phyloP scores from a whole-genome alignment of 1,140 invertebrate species.

The Heliconius hermathena region DNA sequence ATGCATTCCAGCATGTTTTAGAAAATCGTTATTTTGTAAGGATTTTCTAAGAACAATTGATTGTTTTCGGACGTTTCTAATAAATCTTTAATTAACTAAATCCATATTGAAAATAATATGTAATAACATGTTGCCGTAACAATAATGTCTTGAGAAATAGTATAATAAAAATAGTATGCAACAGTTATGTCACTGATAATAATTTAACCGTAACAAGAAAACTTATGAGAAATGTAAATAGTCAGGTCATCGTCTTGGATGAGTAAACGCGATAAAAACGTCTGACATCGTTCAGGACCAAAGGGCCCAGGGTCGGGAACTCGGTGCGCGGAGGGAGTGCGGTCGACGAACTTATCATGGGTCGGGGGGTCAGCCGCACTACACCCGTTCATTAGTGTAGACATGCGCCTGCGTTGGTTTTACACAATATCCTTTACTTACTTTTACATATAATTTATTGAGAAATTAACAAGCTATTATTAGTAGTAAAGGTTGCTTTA shows the following conservation, averaged over 20 bases:
- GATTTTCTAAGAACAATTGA: not conserved
- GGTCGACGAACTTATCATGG: conserved; percentile 71
- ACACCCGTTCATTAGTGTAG: conserved; percentile 72
- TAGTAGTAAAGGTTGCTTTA: conserved; percentile 42
- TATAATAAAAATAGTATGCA: not conserved
- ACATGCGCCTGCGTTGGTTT: conserved; percentile 58
- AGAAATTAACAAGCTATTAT: conserved; percentile 7
- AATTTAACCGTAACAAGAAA: conserved; percentile 5
- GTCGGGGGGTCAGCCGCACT: conserved; percentile 75
- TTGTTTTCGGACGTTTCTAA: not conserved
- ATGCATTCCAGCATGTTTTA: not conserved
- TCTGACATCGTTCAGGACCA: conserved; percentile 53
- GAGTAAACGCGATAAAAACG: conserved; percentile 63
- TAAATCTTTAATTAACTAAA: not conserved
- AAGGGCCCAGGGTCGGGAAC: conserved; percentile 44
- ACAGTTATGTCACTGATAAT: not conserved
- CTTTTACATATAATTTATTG: conserved; percentile 1
- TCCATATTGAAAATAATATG: not conserved
- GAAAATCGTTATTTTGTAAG: not conserved
- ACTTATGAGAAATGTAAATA: conserved; percentile 37
- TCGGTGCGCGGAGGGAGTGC: conserved; percentile 38
- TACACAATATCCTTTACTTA: conserved; percentile 30
- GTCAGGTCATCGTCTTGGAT: conserved; percentile 26
- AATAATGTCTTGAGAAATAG: conserved; percentile 1
- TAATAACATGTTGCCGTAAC: not conserved